Base-by-base conservation (phyloP, 2,797 vertebrate species). In the Falco naumanni region DNA sequence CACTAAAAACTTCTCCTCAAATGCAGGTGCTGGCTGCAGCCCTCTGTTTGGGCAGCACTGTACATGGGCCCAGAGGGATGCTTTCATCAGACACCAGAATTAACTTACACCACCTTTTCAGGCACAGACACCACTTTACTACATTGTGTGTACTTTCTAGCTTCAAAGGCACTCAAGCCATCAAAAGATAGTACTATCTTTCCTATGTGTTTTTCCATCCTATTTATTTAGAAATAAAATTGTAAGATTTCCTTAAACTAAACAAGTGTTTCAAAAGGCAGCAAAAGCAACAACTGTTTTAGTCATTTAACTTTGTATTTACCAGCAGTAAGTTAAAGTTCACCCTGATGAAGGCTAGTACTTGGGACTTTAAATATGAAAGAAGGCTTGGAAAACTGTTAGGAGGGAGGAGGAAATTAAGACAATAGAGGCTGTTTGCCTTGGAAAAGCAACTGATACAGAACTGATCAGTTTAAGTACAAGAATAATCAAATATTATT, bases 321-420 rank as follows among this genome's bases (percentile, higher is more conserved):
- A 50, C 25, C 26, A 64, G 33, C 31, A 85, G 0, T 26, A 85
- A 76, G 28, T 41, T 60, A 61, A 48, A 84, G 47, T 78, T 84
- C 50, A 59, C 15, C 24, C 14, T 0, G 0, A 56, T 45, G 16
- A 86, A 54, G 16, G 24, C 10, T 51, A 20, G 16, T 43, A 60
- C 19, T 54, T 65, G 6, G 6, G 19, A 69, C 71, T 57, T 75
- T 2, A 60, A 81, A 71, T 11, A 83, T 1, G 13, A 79, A 79
- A 57, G 15, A 53, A 39, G 21, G 9, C 33, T 86, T 82, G 34
- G 48, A 50, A 89, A 83, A 77, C 9, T 68, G 11, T 14, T 61
- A 56, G 37, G 37, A 39, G 37, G 4, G 33, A 89, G 18, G 22
- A 61, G 3, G 4, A 75, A 75, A 65, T 45, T 8, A n/a, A 37